These are phyloP conservation scores for Antitype chi DNA, from an alignment of 2,888 invertebrate genomes.

Conservation along the genomic window DNA sequence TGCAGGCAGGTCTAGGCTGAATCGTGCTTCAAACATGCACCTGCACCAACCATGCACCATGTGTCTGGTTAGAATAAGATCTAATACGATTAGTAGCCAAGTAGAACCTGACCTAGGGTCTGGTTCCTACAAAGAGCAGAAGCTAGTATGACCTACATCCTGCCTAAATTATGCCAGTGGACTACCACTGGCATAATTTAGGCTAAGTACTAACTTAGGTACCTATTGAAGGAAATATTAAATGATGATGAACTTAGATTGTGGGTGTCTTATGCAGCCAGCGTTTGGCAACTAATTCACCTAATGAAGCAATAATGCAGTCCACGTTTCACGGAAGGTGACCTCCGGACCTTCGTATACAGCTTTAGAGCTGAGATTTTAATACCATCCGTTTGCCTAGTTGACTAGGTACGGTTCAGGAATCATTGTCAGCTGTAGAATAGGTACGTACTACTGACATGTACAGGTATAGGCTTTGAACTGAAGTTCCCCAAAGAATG, in stretches of 20 bases:
- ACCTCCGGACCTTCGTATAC: neutral
- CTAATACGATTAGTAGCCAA: neutral
- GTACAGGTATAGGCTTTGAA: neutral
- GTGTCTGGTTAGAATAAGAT: neutral
- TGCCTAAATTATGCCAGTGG: neutral
- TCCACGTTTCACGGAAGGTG: too few relatives aligned
- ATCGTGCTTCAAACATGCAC: slow-evolving; percentile 2
- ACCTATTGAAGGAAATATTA: neutral
- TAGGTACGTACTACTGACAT: neutral
- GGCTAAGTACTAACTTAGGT: neutral
- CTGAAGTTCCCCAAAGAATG: too few relatives aligned
- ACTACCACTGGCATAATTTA: too few relatives aligned
- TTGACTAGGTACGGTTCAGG: neutral
- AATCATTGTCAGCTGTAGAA: neutral
- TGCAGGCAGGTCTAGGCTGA: neutral
- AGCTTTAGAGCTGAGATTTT: too few relatives aligned
- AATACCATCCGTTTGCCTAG: neutral
- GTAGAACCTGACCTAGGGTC: neutral
- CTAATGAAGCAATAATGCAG: neutral
- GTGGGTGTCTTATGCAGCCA: neutral
- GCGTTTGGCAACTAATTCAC: neutral
- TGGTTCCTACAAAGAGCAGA: neutral
- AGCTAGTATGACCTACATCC: neutral
- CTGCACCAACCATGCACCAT: slow-evolving; percentile 1
- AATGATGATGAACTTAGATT: neutral